Conservation (phyloP, 2,113 vertebrate species). For the Xiphorhynchus elegans region DNA sequence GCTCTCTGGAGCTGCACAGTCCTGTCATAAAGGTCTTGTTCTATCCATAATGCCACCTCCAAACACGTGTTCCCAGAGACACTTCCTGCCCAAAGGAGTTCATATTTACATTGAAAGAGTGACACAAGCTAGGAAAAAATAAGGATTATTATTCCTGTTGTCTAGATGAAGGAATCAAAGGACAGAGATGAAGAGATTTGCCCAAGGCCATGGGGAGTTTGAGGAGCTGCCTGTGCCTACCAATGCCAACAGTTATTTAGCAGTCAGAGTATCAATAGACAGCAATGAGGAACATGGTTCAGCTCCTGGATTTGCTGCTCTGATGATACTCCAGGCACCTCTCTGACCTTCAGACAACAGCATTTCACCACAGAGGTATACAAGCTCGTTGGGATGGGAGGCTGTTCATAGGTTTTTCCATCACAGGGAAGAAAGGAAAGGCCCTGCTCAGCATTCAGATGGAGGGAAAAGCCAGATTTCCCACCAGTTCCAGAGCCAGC, state of each 20-base stretch:
- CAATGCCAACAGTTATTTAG: not conserved
- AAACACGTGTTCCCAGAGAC: not conserved
- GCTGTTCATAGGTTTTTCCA: not conserved
- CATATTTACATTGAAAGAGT: not conserved
- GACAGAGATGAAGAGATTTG: conserved; percentile 21
- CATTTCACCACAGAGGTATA: not conserved
- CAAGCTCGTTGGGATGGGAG: fast-evolving
- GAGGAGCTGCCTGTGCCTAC: conserved; percentile 1
- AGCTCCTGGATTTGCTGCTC: not conserved
- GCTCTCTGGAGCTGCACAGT: not conserved
- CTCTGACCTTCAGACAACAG: not conserved
- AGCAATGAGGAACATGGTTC: not conserved
- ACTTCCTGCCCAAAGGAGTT: conserved; percentile 24
- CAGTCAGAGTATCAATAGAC: not conserved
- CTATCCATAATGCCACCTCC: not conserved
- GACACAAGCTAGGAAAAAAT: not conserved
- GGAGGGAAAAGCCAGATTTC: not conserved
- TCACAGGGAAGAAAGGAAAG: not conserved
- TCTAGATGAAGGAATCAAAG: not conserved
- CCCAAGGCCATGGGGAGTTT: not conserved
- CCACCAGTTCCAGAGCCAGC: fast-evolving
- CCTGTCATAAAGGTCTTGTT: not conserved
- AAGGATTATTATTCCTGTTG: not conserved
- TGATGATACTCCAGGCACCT: not conserved
- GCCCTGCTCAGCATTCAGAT: not conserved